Evolutionary conservation across 2,888 invertebrate species (phyloP), one percentile per base, ranked within the genome.

Genomic region (Himalopsyche anomala): DNA sequence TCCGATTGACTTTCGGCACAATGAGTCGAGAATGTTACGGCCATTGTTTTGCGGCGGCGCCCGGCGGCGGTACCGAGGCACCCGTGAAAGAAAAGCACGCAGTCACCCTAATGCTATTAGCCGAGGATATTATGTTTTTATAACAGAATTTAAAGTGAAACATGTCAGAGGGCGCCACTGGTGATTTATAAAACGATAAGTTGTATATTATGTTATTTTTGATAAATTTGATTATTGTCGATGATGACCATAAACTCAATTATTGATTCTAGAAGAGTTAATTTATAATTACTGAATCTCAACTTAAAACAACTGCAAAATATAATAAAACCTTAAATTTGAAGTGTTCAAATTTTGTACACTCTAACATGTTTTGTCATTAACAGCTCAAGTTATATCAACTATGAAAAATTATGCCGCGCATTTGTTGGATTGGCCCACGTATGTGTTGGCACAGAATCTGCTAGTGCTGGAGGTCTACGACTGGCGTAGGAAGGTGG

Each of bases 61-160:
- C 80, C 84, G 84, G 51, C 80, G 84, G 84, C 80, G 84, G 80
- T 84, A 55, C 84, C 84, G 28, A 40, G 45, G 62, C 51, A 40
- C 54, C 79, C 69, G 4, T 45, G 55, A 82, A 55, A 69, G 62
- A 36, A 84, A 84, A 84, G 54, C 84, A 84, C 84, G 80, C n/a
- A 84, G 84, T 84, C 84, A 84, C 84, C 84, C 79, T 84, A 84
- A 84, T 84, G 62, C 80, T 55, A 84, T 84, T 84, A 84, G 80
- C 84, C 51, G 80, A 69, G 84, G 80, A 54, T 84, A 84, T 84
- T 84, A 84, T 56, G 40, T 55, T 84, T 84, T 84, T 74, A 74
- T 74, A 74, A 74, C 74, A 74, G 74, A 36, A 74, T 74, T 74
- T 74, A 74, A 74, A 74, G 74, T 74, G 74, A 74, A 74, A 74